Conservation (phyloP, 2,113 vertebrate genomes). For the Myxocyprinus asiaticus region DNA sequence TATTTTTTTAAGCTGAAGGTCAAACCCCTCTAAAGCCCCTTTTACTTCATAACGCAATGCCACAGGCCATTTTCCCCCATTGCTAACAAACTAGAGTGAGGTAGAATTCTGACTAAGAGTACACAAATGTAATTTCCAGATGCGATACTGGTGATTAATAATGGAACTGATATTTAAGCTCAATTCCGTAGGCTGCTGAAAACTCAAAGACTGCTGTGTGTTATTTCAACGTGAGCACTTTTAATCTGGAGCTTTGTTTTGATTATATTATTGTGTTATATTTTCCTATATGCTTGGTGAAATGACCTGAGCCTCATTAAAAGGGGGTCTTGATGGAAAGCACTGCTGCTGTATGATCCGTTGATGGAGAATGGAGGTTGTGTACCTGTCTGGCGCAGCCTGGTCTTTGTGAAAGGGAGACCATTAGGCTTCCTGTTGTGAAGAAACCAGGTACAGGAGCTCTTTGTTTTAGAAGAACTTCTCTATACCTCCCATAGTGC, state of each 20-base stretch:
- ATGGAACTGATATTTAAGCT: neutral
- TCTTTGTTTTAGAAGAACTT: conserved; percentile 57
- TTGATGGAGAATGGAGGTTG: neutral
- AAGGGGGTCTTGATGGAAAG: conserved; percentile 18
- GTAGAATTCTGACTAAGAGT: conserved; percentile 13
- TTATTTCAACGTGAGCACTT: neutral
- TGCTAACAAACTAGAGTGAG: conserved; percentile 25
- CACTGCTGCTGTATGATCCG: conserved; percentile 3
- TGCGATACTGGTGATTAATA: neutral
- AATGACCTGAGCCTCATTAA: neutral
- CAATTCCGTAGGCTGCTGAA: neutral
- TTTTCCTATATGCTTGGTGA: neutral
- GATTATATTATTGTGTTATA: conserved; percentile 11
- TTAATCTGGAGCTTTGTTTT: neutral
- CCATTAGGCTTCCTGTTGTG: conserved; percentile 62
- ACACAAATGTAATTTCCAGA: conserved; percentile 19
- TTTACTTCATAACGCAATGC: conserved; percentile 36
- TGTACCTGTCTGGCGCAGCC: conserved; percentile 20
- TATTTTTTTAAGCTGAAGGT: conserved; percentile 47
- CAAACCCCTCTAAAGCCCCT: conserved; percentile 16
- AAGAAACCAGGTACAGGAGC: conserved; percentile 58
- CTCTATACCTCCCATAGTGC: no score
- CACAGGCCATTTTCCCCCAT: conserved; percentile 13
- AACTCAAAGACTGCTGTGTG: neutral
- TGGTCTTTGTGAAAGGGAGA: neutral